These are phyloP conservation scores for Parasteatoda lunata DNA, from an alignment of 2,888 invertebrate genomes.

Conservation along the genomic window DNA sequence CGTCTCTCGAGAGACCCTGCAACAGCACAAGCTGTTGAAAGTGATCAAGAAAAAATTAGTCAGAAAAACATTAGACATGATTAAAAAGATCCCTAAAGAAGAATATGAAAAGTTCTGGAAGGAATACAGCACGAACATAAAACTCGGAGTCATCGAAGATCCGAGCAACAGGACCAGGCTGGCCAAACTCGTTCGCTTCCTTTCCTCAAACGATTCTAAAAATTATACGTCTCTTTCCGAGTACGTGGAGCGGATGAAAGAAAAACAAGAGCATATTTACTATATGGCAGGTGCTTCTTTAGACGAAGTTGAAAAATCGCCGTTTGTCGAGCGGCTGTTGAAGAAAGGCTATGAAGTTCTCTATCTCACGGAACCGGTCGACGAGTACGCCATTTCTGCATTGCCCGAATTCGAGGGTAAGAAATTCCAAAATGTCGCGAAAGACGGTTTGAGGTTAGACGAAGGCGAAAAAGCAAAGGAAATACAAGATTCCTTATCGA, in stretches of 20 bases:
- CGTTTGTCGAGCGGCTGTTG: constrained; percentile 95
- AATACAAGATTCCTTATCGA: constrained; percentile 84
- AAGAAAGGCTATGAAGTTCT: constrained; percentile 96
- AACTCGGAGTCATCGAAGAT: constrained; percentile 98
- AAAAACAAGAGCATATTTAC: constrained; percentile 94
- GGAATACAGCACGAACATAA: constrained; percentile 96
- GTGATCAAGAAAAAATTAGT: constrained; percentile 99
- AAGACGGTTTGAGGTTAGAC: constrained; percentile 91
- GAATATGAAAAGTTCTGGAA: constrained; percentile 97
- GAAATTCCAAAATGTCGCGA: constrained; percentile 99
- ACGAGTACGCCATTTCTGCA: constrained; percentile 97
- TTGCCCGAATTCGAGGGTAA: constrained; percentile 98
- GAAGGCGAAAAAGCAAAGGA: constrained; percentile 83
- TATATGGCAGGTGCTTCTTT: constrained; percentile 94
- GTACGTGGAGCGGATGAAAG: constrained; percentile 96
- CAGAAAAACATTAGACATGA: constrained; percentile 97
- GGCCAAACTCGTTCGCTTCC: constrained; percentile 94
- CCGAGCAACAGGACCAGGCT: constrained; percentile 95
- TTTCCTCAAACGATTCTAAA: constrained; percentile 82
- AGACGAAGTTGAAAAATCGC: constrained; percentile 90
- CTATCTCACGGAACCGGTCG: constrained; percentile 95
- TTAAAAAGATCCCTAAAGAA: constrained; percentile 93
- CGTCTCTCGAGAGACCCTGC: constrained; percentile 97
- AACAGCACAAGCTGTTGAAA: constrained; percentile 98
- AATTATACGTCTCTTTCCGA: constrained; percentile 84